Base-by-base conservation (phyloP, 1,140 invertebrate genomes). In the Charaxes varanes region DNA sequence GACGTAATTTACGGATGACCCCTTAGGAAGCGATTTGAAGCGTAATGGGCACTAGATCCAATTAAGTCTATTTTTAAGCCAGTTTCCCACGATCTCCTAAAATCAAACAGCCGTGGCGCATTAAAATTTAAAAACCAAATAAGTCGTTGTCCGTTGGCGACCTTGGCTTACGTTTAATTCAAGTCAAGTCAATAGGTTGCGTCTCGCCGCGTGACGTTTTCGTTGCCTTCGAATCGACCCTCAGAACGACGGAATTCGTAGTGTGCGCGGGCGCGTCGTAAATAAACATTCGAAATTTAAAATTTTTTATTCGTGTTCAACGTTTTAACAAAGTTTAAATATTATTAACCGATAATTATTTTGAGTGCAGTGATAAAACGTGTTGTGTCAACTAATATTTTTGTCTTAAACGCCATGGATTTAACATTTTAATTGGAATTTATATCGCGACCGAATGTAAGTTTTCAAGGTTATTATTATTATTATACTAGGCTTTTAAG, bases 151-250 rank as follows among this genome's bases (percentile, higher is more conserved):
- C 38, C 38, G 19, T 32, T 22, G 2, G 16, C 35, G 43, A 38
- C 43, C 43, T 46, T 46, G 43, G 30, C 36, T 23, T 34, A 16
- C 31, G 33, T 33, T 40, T 12, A 18, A 40, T 40, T 15, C 43
- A 26, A 46, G 35, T 45, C 34, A 33, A 45, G 22, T 46, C 42
- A 27, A 38, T 32, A 16, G 35, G 35, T 26, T 32, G 34, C 19
- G 12, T 15, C 33, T 21, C 34, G 17, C n/a, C 17, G 18, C 32
- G 26, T 46, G 35, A 46, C 43, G 36, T 46, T 22, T 8, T 8
- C n/a, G 8, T 46, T 21, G 21, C 27, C 30, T 33, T 38, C 34
- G n/a, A n/a, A n/a, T n/a, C n/a, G 42, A 37, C 38, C 27, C 28
- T 31, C 43, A 27, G 6, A 28, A 16, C 43, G 43, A 33, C 35